Base-by-base conservation (phyloP, 2,797 vertebrate species). In the Forpus xanthops region DNA sequence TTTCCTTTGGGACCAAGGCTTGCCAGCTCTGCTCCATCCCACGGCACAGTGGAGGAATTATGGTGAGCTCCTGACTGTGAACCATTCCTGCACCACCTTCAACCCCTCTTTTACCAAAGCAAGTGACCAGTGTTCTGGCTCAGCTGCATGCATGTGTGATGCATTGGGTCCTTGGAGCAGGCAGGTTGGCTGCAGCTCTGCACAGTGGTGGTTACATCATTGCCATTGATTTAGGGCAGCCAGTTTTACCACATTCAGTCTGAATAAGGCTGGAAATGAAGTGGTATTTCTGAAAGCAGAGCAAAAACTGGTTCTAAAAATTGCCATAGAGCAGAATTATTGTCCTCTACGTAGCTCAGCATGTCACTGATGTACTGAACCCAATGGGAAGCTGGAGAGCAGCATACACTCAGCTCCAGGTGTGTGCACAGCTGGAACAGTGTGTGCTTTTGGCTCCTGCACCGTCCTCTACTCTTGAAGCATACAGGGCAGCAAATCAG, bases 131-230 rank as follows among this genome's bases (percentile, higher is more conserved):
- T 3, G 2, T 13, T 10, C 65, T 42, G 35, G 65, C 77, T 61
- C 27, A 25, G 77, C 47, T 3, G 17, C 1, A 23, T 17, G 44
- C 30, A 3, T 2, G 3, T 37, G 21, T 11, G 52, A 5, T 21
- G 44, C 6, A 1, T 4, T 58, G 35, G 60, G n/a, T 79, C 25
- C 85, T 45, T 4, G 21, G 61, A 56, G 85, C 78, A 33, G 31
- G 49, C 12, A 19, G 42, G 31, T 23, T 27, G 62, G 35, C 55
- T 27, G 41, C 62, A 27, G 64, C 61, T 68, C 53, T 41, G 55
- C 3, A 2, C 15, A 2, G 1, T 11, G 25, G 13, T 7, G 45
- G 15, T 37, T 44, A 18, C 67, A 9, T 20, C 62, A 9, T 6
- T 58, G 49, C 27, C 12, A 2, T 15, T 27, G 49, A 37, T 27